Base-by-base conservation (phyloP, 2,113 vertebrate genomes). In the Alexandromys fortis region DNA sequence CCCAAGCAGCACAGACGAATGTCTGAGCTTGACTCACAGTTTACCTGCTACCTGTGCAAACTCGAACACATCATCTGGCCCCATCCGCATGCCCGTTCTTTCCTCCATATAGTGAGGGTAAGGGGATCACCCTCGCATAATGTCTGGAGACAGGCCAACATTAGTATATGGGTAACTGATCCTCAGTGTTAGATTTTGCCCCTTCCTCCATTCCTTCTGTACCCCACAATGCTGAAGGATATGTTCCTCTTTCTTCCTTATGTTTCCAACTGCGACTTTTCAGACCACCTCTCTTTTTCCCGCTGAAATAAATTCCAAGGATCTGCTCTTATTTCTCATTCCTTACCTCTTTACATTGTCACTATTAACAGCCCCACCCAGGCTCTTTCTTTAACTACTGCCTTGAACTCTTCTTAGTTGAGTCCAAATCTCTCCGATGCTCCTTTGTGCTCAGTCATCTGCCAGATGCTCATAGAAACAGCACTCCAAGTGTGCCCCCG, bases 1-100 rank as follows among this genome's bases (percentile, higher is more conserved):
- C 77, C 63, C 81, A 42, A 83, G 45, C 7, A 11, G 47, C 77
- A 79, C 16, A 73, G 7, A 77, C 47, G 5, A 52, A 55, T n/a
- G 42, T 28, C 63, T 89, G 5, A 91, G 28, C 10, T 30, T 26
- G 67, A 92, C 73, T 33, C 55, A 1, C 24, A 81, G 16, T 22
- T 96, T 72, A 85, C 33, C 14, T 82, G 11, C n/a, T 47, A 83
- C 11, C 52, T 96, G 55, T 96, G 55, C 49, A 91, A 83, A 5
- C n/a, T 52, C 83, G 61, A 45, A 22, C 47, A 35, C 5, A 16
- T 68, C 24, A 70, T 24, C 73, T 55, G 78, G 72, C 17, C 13
- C 61, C 33, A 30, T 75, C 85, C 72, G 17, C 55, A 55, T 35
- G 30, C 47, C 38, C 58, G 14, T 63, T 93, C 81, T 49, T 83